Conservation (phyloP, 2,888 invertebrate species). For the Hermodice carunculata region DNA sequence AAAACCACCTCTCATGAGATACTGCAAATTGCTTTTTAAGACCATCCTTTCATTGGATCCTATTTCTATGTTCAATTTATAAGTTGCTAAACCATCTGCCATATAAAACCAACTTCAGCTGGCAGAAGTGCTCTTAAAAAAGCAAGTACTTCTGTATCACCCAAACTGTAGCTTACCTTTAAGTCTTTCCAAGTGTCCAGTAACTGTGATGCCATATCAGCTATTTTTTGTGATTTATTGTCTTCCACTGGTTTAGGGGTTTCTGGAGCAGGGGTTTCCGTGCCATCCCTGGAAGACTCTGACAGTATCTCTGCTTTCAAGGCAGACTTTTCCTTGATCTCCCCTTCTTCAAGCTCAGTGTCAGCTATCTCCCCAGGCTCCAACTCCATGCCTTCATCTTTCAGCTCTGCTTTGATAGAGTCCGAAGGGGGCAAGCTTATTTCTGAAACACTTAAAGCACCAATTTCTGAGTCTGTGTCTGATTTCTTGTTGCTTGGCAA, state of each 20-base stretch:
- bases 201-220: slow-evolving; percentile 71
- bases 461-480: too few species aligned
- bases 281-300: slow-evolving; percentile 17
- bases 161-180: slow-evolving; percentile 70
- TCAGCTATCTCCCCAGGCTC: neutral
- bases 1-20: too few species aligned
- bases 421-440: too few species aligned
- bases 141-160: too few species aligned
- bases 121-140: too few species aligned
- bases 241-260: neutral
- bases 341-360: slow-evolving; percentile 19
- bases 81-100: too few species aligned
- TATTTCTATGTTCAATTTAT: too few species aligned
- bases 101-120: too few species aligned
- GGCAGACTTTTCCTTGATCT: slow-evolving; percentile 32
- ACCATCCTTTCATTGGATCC: too few species aligned
- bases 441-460: neutral
- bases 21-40: too few species aligned
- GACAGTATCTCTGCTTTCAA: neutral
- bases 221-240: slow-evolving; percentile 29
- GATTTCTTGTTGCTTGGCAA: slow-evolving; percentile 70
- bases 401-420: too few species aligned
- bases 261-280: slow-evolving; percentile 9
- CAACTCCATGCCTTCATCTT: too few species aligned
- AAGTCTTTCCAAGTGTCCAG: slow-evolving; percentile 80